Percentiles rank a stretch among this genome's conserved stretches.
phyloP scores from a whole-genome alignment of 2,888 invertebrate species.

The Limnephilus auricula region DNA sequence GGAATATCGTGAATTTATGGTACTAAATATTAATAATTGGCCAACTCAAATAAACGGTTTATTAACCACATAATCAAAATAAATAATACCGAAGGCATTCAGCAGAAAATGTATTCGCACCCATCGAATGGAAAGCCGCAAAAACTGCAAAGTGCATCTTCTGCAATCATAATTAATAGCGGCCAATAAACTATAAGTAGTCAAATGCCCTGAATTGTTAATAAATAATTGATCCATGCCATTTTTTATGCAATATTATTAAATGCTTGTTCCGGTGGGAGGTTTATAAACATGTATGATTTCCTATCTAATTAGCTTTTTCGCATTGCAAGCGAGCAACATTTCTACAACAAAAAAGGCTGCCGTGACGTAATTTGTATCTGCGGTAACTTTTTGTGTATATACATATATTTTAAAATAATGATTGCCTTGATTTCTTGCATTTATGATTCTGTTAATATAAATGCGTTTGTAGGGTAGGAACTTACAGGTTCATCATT shows the following conservation, averaged over 20 bases:
- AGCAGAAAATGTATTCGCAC: constrained; percentile 39
- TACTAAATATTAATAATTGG: background rate
- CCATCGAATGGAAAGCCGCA: constrained; percentile 7
- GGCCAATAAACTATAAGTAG: background rate
- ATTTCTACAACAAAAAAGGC: background rate
- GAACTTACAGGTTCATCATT: background rate
- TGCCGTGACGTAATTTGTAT: background rate
- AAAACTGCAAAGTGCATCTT: constrained; percentile 24
- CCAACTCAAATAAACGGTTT: background rate
- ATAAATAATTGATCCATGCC: background rate
- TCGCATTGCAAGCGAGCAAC: background rate
- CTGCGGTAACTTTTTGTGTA: background rate
- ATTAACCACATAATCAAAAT: background rate
- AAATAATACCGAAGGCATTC: background rate
- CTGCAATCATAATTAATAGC: background rate
- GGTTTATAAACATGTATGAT: background rate
- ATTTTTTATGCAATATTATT: background rate
- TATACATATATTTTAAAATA: background rate
- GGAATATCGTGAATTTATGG: background rate
- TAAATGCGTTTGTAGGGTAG: background rate
- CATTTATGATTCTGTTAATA: background rate
- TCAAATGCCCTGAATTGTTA: background rate
- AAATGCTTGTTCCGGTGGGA: constrained; percentile 16
- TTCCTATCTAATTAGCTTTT: constrained; percentile 31
- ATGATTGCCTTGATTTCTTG: background rate